Base-by-base conservation (phyloP, 2,888 invertebrate genomes). In the Terebella lapidaria region DNA sequence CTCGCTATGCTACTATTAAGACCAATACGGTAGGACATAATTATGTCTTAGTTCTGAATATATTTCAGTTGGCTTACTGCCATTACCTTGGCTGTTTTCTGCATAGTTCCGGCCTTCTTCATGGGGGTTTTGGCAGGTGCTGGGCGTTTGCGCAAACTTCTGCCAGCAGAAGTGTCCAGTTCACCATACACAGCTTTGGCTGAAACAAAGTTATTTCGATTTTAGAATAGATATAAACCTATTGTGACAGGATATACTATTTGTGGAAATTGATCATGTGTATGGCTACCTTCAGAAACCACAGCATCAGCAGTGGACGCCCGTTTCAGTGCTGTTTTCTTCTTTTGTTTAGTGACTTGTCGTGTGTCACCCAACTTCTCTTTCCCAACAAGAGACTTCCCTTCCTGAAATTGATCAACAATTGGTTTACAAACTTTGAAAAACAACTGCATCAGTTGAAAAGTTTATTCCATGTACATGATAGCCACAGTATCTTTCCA, bases 81-180 rank as follows among this genome's bases (percentile, higher is more conserved):
- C n/a, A n/a, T n/a, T n/a, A n/a, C 74, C 72, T 82, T 95, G 91
- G 78, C 96, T 92, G 81, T 95, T 92, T 63, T 66, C 61, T 74
- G 71, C 74, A 74, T 75, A 35, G 77, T 75, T 47, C 75, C 74
- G 1, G 70, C 74, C 54, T 73, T 70, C 61, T 77, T 76, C 58
- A 75, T 1, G 76, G 68, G 60, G 55, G 59, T 47, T 52, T 54
- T 5, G 58, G 45, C 35, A n/a, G n/a, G n/a, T n/a, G 47, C 49
- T 3, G 56, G 28, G 4, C 60, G 30, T 26, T 56, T 56, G 18
- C 56, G 4, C 5, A 56, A 22, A 3, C 22, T 10, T 24, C 49
- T 49, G 24, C 18, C 24, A n/a, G 49, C 10, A 10, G 49, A 49
- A 49, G 49, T 49, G 4, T 67, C 62, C n/a, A 68, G 22, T 55